Evolutionary conservation across 2,888 invertebrate species (phyloP), one percentile per base, ranked within the genome.

Genomic region (Epinotia brunnichana): DNA sequence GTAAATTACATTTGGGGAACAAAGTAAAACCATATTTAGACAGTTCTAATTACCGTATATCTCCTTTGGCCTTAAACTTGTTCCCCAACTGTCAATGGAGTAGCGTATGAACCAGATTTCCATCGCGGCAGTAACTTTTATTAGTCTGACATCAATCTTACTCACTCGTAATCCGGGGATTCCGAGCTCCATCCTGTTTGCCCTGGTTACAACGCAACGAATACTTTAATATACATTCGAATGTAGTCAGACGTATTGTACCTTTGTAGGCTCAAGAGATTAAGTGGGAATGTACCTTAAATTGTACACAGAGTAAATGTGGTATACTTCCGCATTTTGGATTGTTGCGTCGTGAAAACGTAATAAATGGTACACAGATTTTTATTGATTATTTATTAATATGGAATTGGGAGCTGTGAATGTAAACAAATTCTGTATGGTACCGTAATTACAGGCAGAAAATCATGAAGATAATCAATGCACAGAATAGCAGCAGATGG

Each of bases 131-230:
- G 41, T 56, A 66, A 41, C 21, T 41, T 66, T 66, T 66, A 56
- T 66, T 56, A 66, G 39, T 56, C 35, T 24, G 21, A 21, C 66
- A 66, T 66, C 66, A 54, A 66, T 66, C 66, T 66, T 66, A n/a
- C 41, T 66, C 53, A n/a, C 54, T 57, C 15, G 66, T 66, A 66
- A 41, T 54, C 66, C 66, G 10, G 10, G 66, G 41, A 21, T 66
- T 56, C n/a, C 1, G 66, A 29, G 19, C 35, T 39, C 5, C 41
- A 39, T 41, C 19, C 11, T 48, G 62, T 29, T 62, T 62, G 62
- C 41, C 54, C 39, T 53, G 41, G 39, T 66, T 56, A 66, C 54
- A 39, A 24, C 54, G 66, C 11, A 51, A 63, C 56, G 11, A 21
- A 51, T 64, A 66, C 41, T 24, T 24, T 41, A 13, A 39, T 51